These are phyloP conservation scores for Pyrrhosoma nymphula DNA, from an alignment of 2,888 invertebrate species.

Conservation along the genomic window DNA sequence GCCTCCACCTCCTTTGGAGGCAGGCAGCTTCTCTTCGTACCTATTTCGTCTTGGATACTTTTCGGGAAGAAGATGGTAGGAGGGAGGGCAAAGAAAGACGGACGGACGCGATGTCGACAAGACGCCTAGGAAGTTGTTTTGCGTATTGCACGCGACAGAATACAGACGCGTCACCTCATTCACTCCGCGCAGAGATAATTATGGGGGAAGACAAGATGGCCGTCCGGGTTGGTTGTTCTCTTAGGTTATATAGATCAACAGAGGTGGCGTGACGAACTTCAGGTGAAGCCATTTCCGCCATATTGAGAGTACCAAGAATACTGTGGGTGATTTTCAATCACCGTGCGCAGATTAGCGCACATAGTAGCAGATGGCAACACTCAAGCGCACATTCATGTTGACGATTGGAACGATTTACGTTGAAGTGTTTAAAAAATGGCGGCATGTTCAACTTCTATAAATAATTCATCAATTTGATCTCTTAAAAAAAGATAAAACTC, in stretches of 20 bases:
- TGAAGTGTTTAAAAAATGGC: too few relatives aligned
- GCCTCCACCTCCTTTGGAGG: neutral
- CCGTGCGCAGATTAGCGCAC: too few relatives aligned
- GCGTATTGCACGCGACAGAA: conserved; percentile 13
- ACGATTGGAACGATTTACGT: too few relatives aligned
- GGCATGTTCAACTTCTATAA: too few relatives aligned
- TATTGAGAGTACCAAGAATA: too few relatives aligned
- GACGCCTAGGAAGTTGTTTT: neutral
- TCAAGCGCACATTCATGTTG: too few relatives aligned
- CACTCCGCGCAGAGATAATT: neutral
- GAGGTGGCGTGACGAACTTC: too few relatives aligned
- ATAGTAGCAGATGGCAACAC: too few relatives aligned
- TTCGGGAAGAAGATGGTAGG: neutral
- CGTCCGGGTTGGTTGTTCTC: neutral
- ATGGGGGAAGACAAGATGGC: conserved; percentile 10
- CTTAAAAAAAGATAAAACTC: too few relatives aligned
- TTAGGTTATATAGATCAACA: too few relatives aligned
- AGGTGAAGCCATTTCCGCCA: neutral
- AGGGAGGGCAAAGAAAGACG: neutral
- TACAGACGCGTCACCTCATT: neutral
- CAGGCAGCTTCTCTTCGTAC: neutral
- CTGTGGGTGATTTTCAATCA: too few relatives aligned
- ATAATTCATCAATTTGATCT: too few relatives aligned
- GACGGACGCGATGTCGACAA: neutral
- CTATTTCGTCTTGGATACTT: neutral